Percentiles rank a stretch among this genome's conserved stretches.
Conservation (phyloP, 2,797 vertebrate genomes). For the Aulostomus chinensis region DNA sequence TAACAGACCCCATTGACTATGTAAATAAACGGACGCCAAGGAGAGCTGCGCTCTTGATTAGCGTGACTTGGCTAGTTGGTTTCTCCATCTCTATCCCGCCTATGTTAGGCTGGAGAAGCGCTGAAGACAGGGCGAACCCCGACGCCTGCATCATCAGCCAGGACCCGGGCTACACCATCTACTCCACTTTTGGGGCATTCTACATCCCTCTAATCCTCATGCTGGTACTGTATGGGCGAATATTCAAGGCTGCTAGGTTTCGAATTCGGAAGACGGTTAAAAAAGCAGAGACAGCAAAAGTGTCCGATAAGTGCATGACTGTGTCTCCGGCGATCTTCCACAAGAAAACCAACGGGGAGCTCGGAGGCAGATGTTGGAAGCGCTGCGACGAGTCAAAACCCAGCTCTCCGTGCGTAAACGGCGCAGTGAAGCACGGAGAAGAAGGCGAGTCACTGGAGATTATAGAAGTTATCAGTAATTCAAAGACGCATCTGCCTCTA, state of each 20-base stretch:
- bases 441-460: conserved; percentile 88
- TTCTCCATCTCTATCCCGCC: conserved; percentile 98
- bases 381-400: conserved; percentile 76
- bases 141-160: conserved; percentile 95
- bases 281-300: conserved; percentile 84
- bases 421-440: conserved; percentile 83
- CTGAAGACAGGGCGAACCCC: conserved; percentile 91
- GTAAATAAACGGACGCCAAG: conserved; percentile 95
- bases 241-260: conserved; percentile 94
- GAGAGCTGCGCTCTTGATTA: conserved; percentile 91
- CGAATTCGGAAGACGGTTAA: conserved; percentile 94
- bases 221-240: conserved; percentile 94
- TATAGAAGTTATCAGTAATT: conserved; percentile 86
- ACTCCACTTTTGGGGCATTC: conserved; percentile 98
- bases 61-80: conserved; percentile 94
- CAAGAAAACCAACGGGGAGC: conserved; percentile 83
- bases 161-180: conserved; percentile 96
- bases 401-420: conserved; percentile 84
- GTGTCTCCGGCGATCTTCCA: conserved; percentile 81
- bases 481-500: conserved; percentile 86
- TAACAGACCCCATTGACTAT: conserved; percentile 97
- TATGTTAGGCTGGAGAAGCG: conserved; percentile 97
- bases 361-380: conserved; percentile 77
- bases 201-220: conserved; percentile 96
- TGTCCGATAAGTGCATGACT: conserved; percentile 69